Evolutionary conservation across 2,113 vertebrate species (phyloP), one percentile per base, ranked within the genome.

Genomic region (Salvelinus namaycush): DNA sequence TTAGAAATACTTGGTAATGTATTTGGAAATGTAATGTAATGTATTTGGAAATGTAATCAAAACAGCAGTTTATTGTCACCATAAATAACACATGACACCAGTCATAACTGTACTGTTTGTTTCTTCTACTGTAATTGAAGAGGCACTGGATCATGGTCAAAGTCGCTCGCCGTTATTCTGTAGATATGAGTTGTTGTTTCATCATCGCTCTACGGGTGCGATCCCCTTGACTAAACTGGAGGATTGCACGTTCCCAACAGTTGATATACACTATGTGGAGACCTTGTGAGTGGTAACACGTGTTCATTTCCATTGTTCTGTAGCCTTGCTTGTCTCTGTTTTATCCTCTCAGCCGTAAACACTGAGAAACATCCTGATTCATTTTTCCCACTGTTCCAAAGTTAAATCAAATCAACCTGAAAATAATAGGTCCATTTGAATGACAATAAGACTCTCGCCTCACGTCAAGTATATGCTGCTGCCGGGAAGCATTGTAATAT

Each of bases 391-490:
- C 20, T 74, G 29, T 70, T 34, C 20, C n/a, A 54, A 81, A 72
- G 51, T 64, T 80, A 64, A 75, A 77, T 73, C 34, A 73, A 76
- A 83, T 77, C 26, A 34, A 84, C 77, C 78, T 62, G 70, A 76
- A 73, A 90, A 79, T 83, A 84, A 86, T 74, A 60, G 48, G 5
- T 22, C n/a, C 70, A 74, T 85, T 79, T 74, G 71, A 80, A 81
- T 60, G 68, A 76, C 72, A 86, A 76, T 77, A 64, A 24, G 72
- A 66, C 77, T 81, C 70, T 71, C 51, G 68, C 60, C 83, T 83
- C 31, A 69, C 71, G 68, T 83, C 78, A 66, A 76, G 77, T 66
- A 72, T 54, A 39, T 69, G 85, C 71, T 44, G 39, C 39, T 44
- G 39, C 39, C 39, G 39, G 39, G 39, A 44, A 44, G 39, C 20